Evolutionary conservation across 1,140 invertebrate genomes (phyloP).

Genomic region (Pseudomyrmex flavicornis): DNA sequence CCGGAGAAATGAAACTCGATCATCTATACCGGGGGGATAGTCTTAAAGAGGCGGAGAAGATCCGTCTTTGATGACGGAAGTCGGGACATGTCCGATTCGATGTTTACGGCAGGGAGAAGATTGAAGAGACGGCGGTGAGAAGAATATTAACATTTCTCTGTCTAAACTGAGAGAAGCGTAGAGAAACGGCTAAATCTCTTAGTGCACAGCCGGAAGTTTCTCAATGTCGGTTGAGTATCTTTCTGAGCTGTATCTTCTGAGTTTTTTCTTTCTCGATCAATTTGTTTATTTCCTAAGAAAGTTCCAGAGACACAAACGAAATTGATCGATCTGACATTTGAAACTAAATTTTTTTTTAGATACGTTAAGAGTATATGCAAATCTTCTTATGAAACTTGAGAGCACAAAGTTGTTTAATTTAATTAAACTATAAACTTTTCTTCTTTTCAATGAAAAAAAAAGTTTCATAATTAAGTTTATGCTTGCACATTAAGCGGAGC

Average conservation of each 20-base stretch:
- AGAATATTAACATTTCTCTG: constrained; percentile 14
- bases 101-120: background rate
- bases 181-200: too few species aligned
- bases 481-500: too few species aligned
- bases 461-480: too few species aligned
- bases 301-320: background rate
- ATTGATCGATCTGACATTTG: background rate
- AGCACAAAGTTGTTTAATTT: too few species aligned
- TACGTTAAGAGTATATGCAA: too few species aligned
- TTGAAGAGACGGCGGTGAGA: constrained; percentile 70
- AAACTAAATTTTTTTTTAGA: background rate
- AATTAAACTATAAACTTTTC: too few species aligned
- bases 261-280: background rate
- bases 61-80: constrained; percentile 55
- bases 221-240: too few species aligned
- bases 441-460: too few species aligned
- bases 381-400: too few species aligned
- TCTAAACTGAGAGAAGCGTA: background rate
- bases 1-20: constrained; percentile 72
- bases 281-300: background rate
- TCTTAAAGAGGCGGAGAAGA: constrained; percentile 20
- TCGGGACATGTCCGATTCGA: background rate
- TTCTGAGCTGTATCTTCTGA: too few species aligned
- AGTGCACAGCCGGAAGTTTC: too few species aligned
- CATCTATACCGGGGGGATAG: constrained; percentile 67